Evolutionary conservation across 53 echinoderm and acorn worm genomes (phyloP), one percentile per base, ranked within the genome.

Genomic region (Luidia sarsii): DNA sequence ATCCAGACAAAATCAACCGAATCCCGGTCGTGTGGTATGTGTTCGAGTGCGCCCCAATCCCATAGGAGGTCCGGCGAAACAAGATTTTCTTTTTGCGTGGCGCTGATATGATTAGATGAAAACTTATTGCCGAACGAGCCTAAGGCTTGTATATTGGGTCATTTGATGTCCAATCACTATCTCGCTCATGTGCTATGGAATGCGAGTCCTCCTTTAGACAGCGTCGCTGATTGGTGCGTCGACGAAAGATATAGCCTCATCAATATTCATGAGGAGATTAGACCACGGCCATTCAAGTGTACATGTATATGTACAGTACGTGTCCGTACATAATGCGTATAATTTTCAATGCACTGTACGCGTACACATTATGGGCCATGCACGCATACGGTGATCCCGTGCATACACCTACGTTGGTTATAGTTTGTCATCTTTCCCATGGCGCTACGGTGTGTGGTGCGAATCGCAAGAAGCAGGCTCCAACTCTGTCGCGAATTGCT

Each of bases 191-290:
- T 36, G 55, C 24, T 72, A 6, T 56, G 72, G 72, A 72, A 72
- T 72, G 72, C 39, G 72, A 37, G 54, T 25, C 38, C 37, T 72
- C 27, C 38, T 36, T 72, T 24, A 38, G 54, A 72, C 72, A 55
- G 38, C 55, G 4, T 41, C 18, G 38, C 21, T 72, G 72, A 56
- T 72, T 72, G 72, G 72, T 72, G 23, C 10, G 9, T 38, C 2
- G 71, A 9, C 1, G 23, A 34, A 52, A 71, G 19, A 72, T 56
- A 54, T 72, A 55, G 33, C 23, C 8, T 50, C 28, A 72, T 72
- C 53, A 72, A 72, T 72, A 72, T 72, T 72, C 72, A 72, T 72
- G 72, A 72, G 41, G 57, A 72, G 72, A 72, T 72, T 56, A 72
- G 72, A 56, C 72, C 72, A 72, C 38, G 25, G 72, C 72, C 57